Conservation (phyloP, 2,113 vertebrate genomes). For the Heterotilapia buettikoferi region DNA sequence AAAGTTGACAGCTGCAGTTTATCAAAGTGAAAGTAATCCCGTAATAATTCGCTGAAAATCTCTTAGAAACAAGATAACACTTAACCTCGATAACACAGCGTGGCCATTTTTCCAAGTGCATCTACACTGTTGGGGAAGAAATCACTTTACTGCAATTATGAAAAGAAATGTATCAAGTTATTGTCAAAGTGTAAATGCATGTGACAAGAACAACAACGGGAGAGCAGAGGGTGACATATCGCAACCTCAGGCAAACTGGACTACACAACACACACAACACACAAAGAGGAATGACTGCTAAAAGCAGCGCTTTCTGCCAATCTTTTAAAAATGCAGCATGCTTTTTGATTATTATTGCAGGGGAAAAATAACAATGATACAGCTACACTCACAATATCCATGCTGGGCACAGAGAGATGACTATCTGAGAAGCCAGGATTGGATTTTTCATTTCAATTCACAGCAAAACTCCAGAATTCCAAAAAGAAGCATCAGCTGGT, state of each 20-base stretch:
- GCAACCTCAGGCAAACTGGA: background rate
- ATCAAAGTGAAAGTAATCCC: constrained; percentile 2
- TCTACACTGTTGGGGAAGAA: background rate
- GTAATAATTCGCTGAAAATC: constrained; percentile 6
- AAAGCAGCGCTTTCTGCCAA: background rate
- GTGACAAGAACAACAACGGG: background rate
- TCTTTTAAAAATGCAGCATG: background rate
- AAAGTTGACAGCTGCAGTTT: background rate
- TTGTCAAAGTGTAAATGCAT: background rate
- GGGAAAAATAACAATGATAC: constrained; percentile 5
- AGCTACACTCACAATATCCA: background rate
- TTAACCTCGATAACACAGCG: background rate
- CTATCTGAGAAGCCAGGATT: background rate
- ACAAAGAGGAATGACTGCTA: background rate
- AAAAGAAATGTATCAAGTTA: background rate
- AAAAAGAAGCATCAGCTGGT: constrained; percentile 38
- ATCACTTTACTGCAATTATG: background rate
- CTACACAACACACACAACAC: background rate
- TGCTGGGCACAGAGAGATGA: background rate
- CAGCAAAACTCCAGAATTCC: constrained; percentile 1
- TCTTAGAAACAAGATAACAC: constrained; percentile 17
- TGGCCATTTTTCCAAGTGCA: background rate
- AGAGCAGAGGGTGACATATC: background rate
- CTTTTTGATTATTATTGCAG: constrained; percentile 4
- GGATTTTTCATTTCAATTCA: constrained; percentile 28